Base-by-base conservation (phyloP, 1,140 invertebrate genomes). In the Palaemon carinicauda region DNA sequence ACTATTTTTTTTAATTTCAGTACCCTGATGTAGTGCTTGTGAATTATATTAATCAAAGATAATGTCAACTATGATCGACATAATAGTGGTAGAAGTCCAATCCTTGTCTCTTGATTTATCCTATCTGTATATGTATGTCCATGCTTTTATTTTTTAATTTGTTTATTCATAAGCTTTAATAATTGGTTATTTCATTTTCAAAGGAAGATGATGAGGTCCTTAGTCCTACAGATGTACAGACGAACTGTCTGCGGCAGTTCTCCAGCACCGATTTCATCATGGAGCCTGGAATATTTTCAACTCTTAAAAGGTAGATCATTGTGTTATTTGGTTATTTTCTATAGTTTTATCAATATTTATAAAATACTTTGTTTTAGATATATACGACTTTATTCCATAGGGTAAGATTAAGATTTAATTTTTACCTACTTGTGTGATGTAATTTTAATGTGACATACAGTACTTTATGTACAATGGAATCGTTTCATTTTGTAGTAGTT, bases 221-320 rank as follows among this genome's bases (percentile, higher is more conserved):
- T 41, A 84, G 81, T n/a, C 85, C 88, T 50, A 56, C 86, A 51
- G 88, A 89, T 60, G 85, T 89, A 14, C 88, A 89, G 85, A 71
- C 86, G 90, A 96, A 98, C 92, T 98, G 97, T 91, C 92, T 98
- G 60, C 95, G 96, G 90, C 97, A 96, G 91, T 98, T 98, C 90
- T 94, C 95, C 89, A 96, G 95, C 51, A 94, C 96, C 17, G 98
- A 99, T 93, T 99, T 97, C 91, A 99, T 99, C 80, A 99, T 99
- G 98, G 98, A 99, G 92, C 97, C 98, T 21, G 96, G 96, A 24
- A 98, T 99, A 90, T 98, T 98, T 91, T 94, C 94, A 21, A 97
- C 98, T 90, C 92, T 99, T 0, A 98, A 98, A 92, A 94, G 94
- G 94, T 96, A 89, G 27, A 52, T 17, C 54, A 0, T 73, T 17